Evolutionary conservation across 1,140 invertebrate genomes (phyloP).

Genomic region (Papilio machaon): DNA sequence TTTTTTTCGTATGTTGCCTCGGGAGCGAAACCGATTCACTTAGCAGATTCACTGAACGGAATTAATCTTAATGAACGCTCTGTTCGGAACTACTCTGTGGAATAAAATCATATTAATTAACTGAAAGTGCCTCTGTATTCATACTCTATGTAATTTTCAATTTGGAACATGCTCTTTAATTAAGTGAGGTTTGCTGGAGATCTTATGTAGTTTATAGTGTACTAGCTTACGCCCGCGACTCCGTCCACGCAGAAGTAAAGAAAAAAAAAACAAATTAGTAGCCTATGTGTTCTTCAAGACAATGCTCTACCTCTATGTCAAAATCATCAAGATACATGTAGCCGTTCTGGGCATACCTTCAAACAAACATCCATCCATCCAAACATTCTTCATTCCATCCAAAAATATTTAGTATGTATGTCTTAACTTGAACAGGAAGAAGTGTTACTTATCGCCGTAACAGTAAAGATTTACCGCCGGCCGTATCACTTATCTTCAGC

Average conservation of each 20-base stretch:
- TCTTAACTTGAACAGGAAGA: neutral
- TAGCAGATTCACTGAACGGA: slow-evolving; percentile 3
- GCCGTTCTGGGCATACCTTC: no score
- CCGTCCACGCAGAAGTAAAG: no score
- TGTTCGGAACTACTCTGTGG: slow-evolving; percentile 23
- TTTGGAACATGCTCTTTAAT: slow-evolving; percentile 19
- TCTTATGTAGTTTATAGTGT: no score
- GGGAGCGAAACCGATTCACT: neutral
- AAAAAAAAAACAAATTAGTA: no score
- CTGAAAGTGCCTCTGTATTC: slow-evolving; percentile 17
- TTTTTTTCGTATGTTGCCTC: neutral
- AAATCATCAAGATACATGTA: no score
- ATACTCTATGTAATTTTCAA: slow-evolving; percentile 20
- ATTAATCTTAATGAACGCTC: slow-evolving; percentile 15
- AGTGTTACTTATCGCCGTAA: neutral
- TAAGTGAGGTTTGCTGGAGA: neutral
- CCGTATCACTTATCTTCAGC: neutral
- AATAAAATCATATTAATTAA: slow-evolving; percentile 18
- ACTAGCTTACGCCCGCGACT: no score
- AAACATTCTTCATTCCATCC: no score
- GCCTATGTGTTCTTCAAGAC: no score
- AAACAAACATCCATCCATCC: no score
- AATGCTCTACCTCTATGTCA: no score
- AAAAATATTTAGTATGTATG: neutral
- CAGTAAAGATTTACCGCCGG: neutral